Evolutionary conservation across 2,888 invertebrate genomes (phyloP), one percentile per base, ranked within the genome.

Genomic region (Latrodectus elegans): DNA sequence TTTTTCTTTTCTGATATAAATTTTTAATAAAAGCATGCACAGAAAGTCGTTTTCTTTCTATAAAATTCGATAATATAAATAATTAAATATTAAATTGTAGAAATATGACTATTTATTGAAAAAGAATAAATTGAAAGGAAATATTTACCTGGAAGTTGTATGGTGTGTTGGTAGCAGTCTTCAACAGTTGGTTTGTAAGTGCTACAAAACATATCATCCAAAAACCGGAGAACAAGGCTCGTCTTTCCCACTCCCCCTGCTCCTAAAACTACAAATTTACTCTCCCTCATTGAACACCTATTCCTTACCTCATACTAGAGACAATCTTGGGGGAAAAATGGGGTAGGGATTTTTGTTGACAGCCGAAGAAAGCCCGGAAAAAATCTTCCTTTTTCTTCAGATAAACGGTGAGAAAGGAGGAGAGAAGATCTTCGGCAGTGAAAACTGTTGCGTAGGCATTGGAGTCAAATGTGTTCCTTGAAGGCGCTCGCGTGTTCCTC

Each of bases 231-330:
- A 12, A 90, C 90, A 65, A 90, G 76, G 49, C 90, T 90, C 17
- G 90, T 90, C 77, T 90, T 90, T 6, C 90, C 90, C n/a, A 90
- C 90, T 60, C 90, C 90, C n/a, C 90, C 90, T 11, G 90, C 90
- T 11, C 90, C 90, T 22, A 90, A 85, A 68, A 90, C 90, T 15
- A 90, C 90, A 22, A 90, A 84, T 79, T 90, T 90, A 78, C 89
- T 89, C 65, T 89, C 89, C 26, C 86, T 49, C 89, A 89, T 89
- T 22, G 4, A 64, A 51, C 8, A 38, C 51, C 49, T 9, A 60
- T 60, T 60, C n/a, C n/a, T 60, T 15, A 64, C 22, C 60, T 52
- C 53, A 12, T 52, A 53, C 38, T 70, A n/a, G 52, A 67, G 49
- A 77, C 52, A 17, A 26, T 77, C 77, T 52, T 65, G 8, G 15